Base-by-base conservation (phyloP, 2,888 invertebrate species). In the Plagodis pulveraria region DNA sequence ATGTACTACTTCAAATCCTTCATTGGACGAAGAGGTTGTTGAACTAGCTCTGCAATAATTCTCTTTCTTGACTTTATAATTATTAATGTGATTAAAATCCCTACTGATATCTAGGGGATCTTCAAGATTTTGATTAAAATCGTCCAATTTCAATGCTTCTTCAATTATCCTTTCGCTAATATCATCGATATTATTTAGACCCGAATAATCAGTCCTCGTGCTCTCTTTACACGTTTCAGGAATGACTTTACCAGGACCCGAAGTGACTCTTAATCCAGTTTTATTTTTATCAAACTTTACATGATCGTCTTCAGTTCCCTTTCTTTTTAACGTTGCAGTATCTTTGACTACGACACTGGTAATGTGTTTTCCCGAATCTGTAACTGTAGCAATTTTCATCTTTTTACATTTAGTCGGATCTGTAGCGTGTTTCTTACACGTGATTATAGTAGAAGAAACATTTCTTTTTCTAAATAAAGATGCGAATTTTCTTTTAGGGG, bases 391-490 rank as follows among this genome's bases (percentile, higher is more conserved):
- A 38, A 56, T 36, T 38, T 60, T 56, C 0, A 56, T 33, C 32
- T 48, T 49, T 46, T 62, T 59, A 51, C 58, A 63, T 11, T 54
- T 62, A 5, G 54, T 0, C 9, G 66, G 64, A 7, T 61, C 55
- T 5, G 50, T 22, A 0, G 57, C 51, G 43, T 58, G 58, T 51
- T 56, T 62, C 9, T 62, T 62, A n/a, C 61, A 52, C 7, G 51
- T 44, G 6, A 51, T n/a, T 34, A 52, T 50, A 34, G 47, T 50
- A 0, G 50, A 41, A 6, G 46, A 6, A 6, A 9, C n/a, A 10
- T 46, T 46, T n/a, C 10, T 34, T 35, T 46, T 22, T 9, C 5
- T 44, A 12, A 44, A 32, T 12, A 41, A 10, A 41, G 41, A 10
- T n/a, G 10, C 41, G 5, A 42, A 12, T 12, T 42, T 42, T 4